Base-by-base conservation (phyloP, 2,888 invertebrate species). In the Nomada flava region DNA sequence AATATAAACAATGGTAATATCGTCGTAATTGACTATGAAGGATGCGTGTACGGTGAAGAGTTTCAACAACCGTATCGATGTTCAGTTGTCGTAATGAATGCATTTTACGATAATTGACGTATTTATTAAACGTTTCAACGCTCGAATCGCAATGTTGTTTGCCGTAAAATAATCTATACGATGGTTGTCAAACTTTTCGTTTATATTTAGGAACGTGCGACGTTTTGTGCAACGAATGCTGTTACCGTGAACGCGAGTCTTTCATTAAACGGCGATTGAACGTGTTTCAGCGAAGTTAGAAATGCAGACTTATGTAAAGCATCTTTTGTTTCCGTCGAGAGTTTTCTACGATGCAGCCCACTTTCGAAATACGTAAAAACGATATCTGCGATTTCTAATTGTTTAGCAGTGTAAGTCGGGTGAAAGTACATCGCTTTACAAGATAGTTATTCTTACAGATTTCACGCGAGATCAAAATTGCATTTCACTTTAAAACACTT, bases 361-460 rank as follows among this genome's bases (percentile, higher is more conserved):
- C 79, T 79, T 79, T 79, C 70, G 78, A 79, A 65, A 53, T 36
- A 64, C 26, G 53, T 50, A 67, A 78, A 78, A 79, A 78, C 50
- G 52, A 65, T 67, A 79, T n/a, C 18, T 26, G 65, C 70, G 78
- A 79, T 78, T 79, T 79, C 79, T 78, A 79, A 79, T 78, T 70
- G 78, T 78, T 52, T 26, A 63, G 62, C 20, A 62, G 50, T 68
- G 53, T 52, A 23, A 57, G 9, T 42, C 29, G 15, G 55, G 78
- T 71, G 78, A 79, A 79, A 79, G 79, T 59, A 29, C 7, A n/a
- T 29, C 44, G 18, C 23, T 62, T 70, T 70, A 44, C 60, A 47
- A 47, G 52, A 53, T 42, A 36, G 29, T 70, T 70, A 47, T 70
- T 62, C 53, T 13, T 15, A 11, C n/a, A 20, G 71, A 76, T 71